Evolutionary conservation across 2,113 vertebrate genomes (phyloP).

Genomic region (Argyrosomus japonicus): DNA sequence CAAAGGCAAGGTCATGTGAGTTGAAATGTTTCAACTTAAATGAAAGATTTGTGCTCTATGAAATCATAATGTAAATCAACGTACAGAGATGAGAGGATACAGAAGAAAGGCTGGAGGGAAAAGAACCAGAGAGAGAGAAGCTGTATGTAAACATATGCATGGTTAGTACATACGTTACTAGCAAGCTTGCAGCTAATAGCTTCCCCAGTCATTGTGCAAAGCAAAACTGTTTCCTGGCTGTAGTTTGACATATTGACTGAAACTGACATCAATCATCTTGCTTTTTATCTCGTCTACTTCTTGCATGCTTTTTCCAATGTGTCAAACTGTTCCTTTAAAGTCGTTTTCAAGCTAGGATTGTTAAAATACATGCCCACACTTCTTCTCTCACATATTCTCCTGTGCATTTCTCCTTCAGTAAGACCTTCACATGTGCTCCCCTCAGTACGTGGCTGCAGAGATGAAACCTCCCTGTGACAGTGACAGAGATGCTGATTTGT

Average conservation of each 20-base stretch:
- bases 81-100: not conserved
- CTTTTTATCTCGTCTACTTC: not conserved
- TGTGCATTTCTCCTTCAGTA: slow-evolving; percentile 27
- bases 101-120: not conserved
- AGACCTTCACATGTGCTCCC: slow-evolving; percentile 46
- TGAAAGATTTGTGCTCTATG: not conserved
- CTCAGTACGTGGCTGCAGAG: slow-evolving; percentile 23
- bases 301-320: not conserved
- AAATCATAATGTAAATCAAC: not conserved
- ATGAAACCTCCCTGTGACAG: slow-evolving; percentile 59
- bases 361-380: not conserved
- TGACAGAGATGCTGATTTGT: slow-evolving; percentile 75
- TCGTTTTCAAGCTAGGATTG: not conserved
- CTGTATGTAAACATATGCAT: not conserved
- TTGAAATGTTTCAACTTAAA: too few species aligned
- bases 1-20: not conserved
- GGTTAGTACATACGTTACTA: not conserved
- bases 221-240: not conserved
- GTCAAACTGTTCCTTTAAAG: not conserved
- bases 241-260: not conserved
- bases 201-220: not conserved
- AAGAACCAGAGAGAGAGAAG: not conserved
- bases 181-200: not conserved
- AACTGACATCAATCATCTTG: too few species aligned
- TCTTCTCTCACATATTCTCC: not conserved